Evolutionary conservation across 2,888 invertebrate species (phyloP).

Genomic region (Nyleta sp.): DNA sequence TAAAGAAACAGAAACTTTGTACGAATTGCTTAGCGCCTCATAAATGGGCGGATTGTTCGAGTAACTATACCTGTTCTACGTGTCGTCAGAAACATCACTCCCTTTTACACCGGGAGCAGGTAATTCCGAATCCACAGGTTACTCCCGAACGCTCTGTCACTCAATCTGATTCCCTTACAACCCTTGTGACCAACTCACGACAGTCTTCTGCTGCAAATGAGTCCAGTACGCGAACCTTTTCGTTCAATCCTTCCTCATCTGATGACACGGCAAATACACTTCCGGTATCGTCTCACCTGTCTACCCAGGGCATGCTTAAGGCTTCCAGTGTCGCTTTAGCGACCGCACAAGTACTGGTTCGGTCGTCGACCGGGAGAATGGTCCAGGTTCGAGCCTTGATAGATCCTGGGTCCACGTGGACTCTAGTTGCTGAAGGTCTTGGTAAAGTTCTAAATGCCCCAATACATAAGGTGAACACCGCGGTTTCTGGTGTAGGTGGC

Average conservation of each 20-base stretch:
- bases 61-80: background rate
- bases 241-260: background rate
- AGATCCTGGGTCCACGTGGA: background rate
- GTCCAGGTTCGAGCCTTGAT: background rate
- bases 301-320: too few species aligned
- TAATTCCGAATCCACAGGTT: too few species aligned
- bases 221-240: background rate
- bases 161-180: too few species aligned
- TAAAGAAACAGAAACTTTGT: conserved; percentile 4
- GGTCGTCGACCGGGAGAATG: background rate
- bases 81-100: conserved; percentile 7
- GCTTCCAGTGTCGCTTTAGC: background rate
- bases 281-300: too few species aligned
- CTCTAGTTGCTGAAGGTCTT: background rate
- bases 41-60: background rate
- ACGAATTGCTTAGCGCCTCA: conserved; percentile 11
- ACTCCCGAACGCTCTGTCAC: too few species aligned
- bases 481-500: conserved; percentile 1
- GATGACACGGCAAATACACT: too few species aligned
- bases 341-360: background rate
- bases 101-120: conserved; percentile 5
- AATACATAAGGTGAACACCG: background rate
- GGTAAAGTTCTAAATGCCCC: background rate
- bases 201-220: too few species aligned
- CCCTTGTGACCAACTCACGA: too few species aligned